A percentile compares a stretch with the other conserved stretches of the same genome.
Evolutionary conservation across 2,888 invertebrate species (phyloP).

Genomic region (Lasioglossum figueresi): DNA sequence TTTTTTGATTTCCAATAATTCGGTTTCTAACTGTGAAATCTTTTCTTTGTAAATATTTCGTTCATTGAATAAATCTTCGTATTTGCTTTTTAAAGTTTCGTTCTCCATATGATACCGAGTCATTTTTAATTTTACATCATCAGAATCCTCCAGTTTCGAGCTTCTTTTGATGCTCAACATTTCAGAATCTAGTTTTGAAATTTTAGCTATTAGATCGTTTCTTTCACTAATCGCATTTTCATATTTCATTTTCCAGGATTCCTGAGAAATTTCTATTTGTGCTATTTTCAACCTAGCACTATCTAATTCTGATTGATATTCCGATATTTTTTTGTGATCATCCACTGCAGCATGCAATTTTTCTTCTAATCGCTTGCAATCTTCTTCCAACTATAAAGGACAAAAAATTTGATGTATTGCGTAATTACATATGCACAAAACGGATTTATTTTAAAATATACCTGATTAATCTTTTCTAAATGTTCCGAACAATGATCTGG

Average conservation of each 20-base stretch:
- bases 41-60: constrained; percentile 83
- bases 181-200: constrained; percentile 71
- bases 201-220: constrained; percentile 67
- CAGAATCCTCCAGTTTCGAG: constrained; percentile 63
- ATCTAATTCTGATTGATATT: constrained; percentile 76
- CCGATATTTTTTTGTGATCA: constrained; percentile 75
- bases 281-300: constrained; percentile 78
- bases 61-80: constrained; percentile 73
- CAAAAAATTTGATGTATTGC: constrained; percentile 10
- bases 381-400: constrained; percentile 74
- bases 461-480: constrained; percentile 78
- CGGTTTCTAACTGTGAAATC: constrained; percentile 85
- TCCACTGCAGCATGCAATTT: constrained; percentile 76
- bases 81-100: constrained; percentile 73
- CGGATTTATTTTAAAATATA: constrained; percentile 38
- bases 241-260: constrained; percentile 77
- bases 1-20: constrained; percentile 80
- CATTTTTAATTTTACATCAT: constrained; percentile 66
- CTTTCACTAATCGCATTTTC: constrained; percentile 72
- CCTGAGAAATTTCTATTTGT: constrained; percentile 78
- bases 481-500: constrained; percentile 80
- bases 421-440: background rate
- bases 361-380: constrained; percentile 78
- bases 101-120: constrained; percentile 72
- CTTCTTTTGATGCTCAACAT: constrained; percentile 67